Percentiles rank a stretch among this genome's conserved stretches.
phyloP scores from a whole-genome alignment of 2,888 invertebrate species.

The Eueremaeus valkanovi region DNA sequence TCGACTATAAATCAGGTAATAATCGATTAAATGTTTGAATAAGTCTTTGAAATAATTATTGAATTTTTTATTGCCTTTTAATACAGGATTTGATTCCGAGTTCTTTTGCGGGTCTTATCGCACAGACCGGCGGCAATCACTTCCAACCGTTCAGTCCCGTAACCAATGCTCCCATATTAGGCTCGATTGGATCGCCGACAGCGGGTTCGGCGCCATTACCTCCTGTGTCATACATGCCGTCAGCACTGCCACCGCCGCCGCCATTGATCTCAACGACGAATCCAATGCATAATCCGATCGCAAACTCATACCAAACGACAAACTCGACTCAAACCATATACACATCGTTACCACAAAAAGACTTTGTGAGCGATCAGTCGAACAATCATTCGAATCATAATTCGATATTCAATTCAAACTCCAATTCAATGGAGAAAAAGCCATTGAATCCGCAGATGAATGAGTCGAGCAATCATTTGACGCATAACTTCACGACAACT shows the following conservation, averaged over 20 bases:
- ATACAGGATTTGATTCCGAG: constrained; percentile 39
- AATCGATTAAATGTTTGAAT: not conserved
- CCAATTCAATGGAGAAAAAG: not conserved
- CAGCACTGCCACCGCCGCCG: constrained; percentile 20
- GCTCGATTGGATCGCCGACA: not conserved
- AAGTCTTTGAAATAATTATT: not conserved
- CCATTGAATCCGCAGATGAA: not conserved
- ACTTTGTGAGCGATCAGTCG: not conserved
- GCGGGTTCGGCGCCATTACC: too few relatives aligned
- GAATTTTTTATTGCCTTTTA: not conserved
- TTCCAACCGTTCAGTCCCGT: not conserved
- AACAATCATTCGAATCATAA: not conserved
- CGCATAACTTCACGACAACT: not conserved
- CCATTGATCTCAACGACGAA: constrained; percentile 27
- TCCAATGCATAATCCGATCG: not conserved
- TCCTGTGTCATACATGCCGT: constrained; percentile 4
- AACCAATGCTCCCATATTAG: not conserved
- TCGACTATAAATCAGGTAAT: constrained; percentile 15
- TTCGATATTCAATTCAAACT: not conserved
- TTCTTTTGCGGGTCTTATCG: constrained; percentile 42
- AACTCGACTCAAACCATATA: constrained; percentile 14
- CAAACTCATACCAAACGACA: constrained; percentile 1
- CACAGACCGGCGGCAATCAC: constrained; percentile 39
- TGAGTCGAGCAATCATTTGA: not conserved
- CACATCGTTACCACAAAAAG: not conserved